phyloP scores from a whole-genome alignment of 2,797 vertebrate species.

The Mormyrus proboscirostris region DNA sequence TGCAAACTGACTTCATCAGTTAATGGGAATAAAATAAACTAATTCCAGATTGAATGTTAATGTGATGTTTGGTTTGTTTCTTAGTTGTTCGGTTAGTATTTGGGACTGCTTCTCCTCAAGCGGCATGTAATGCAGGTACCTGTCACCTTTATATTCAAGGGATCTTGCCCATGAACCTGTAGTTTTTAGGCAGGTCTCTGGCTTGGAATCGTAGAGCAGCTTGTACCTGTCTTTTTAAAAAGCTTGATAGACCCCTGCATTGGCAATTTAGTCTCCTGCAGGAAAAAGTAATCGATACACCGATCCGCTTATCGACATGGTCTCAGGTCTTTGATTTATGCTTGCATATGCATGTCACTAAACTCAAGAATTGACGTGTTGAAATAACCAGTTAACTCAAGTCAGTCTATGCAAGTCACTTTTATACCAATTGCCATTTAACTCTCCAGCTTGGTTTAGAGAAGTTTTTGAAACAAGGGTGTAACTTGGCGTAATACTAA shows the following conservation, averaged over 20 bases:
- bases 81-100: neutral
- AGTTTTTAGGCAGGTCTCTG: neutral
- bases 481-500: neutral
- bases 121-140: neutral
- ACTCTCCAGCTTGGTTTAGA: neutral
- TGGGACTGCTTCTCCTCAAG: neutral
- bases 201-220: neutral
- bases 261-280: neutral
- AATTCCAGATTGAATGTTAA: conserved; percentile 4
- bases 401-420: neutral
- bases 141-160: neutral
- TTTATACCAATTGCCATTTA: neutral
- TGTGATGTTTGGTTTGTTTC: conserved; percentile 2
- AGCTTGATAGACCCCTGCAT: neutral
- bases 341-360: neutral
- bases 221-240: neutral
- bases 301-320: neutral
- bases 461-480: neutral
- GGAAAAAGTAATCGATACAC: neutral
- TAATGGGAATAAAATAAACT: conserved; percentile 14
- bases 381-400: neutral
- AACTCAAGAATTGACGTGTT: neutral
- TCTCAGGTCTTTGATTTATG: neutral
- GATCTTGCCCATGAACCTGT: neutral
- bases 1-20: neutral